Percentiles rank a stretch among this genome's conserved stretches.
phyloP scores from a whole-genome alignment of 1,140 invertebrate species.

The Argopecten irradians region DNA sequence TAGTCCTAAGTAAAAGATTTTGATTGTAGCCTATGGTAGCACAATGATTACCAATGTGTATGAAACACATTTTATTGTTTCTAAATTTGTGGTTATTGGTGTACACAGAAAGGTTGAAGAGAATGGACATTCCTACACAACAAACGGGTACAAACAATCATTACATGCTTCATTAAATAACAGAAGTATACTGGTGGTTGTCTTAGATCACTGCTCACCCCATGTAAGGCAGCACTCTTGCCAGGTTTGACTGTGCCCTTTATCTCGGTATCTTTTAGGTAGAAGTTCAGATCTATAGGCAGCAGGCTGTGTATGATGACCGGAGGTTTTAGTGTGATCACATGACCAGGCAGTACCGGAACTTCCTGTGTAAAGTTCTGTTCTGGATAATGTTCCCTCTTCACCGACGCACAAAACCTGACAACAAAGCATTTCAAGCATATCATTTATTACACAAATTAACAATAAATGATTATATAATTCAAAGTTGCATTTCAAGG shows the following conservation, averaged over 20 bases:
- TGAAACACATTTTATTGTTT: no score
- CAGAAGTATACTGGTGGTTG: conserved; percentile 10
- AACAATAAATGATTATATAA: no score
- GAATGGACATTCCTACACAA: background rate
- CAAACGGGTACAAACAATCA: background rate
- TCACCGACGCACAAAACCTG: conserved; percentile 88
- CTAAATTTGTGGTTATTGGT: no score
- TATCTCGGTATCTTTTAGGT: conserved; percentile 69
- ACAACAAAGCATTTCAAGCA: background rate
- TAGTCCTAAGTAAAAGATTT: no score
- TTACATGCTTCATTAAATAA: no score
- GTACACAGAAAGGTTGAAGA: background rate
- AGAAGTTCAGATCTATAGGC: conserved; percentile 81
- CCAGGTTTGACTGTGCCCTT: conserved; percentile 83
- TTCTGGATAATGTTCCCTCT: conserved; percentile 87
- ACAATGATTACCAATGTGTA: no score
- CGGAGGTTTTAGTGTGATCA: conserved; percentile 89
- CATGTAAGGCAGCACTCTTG: conserved; percentile 76
- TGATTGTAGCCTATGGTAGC: no score
- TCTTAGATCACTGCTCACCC: no score
- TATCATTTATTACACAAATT: background rate
- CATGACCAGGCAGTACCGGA: conserved; percentile 86
- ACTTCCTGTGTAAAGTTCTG: conserved; percentile 40
- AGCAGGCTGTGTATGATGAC: conserved; percentile 85
- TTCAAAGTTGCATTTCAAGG: background rate